Evolutionary conservation across 2,888 invertebrate genomes (phyloP), one percentile per base, ranked within the genome.

Genomic region (Pyrocoelia pectoralis): DNA sequence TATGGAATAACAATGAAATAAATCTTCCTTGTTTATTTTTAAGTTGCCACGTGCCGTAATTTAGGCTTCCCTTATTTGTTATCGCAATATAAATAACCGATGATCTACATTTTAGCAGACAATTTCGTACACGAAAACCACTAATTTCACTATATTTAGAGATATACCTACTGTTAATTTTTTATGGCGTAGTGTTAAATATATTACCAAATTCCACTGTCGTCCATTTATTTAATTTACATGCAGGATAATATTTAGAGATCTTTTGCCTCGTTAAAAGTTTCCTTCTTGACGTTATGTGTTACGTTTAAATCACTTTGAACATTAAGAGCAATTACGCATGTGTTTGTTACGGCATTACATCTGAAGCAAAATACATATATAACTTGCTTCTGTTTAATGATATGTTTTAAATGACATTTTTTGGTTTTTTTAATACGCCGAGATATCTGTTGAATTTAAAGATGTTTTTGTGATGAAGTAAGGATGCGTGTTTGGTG

Each of bases 81-180:
- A 61, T 55, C 56, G 55, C 51, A 29, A 51, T 61, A 61, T 61
- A 61, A 61, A 61, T 61, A 61, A 61, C 61, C 61, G 43, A 61
- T 61, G 61, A 51, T 50, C 61, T 61, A 61, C 41, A n/a, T 55
- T 61, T 60, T 50, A 38, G n/a, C n/a, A 38, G 38, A 38, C 56
- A 28, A n/a, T n/a, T n/a, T n/a, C n/a, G n/a, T n/a, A n/a, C n/a
- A n/a, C n/a, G n/a, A n/a, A n/a, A n/a, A n/a, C n/a, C n/a, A n/a
- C n/a, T n/a, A n/a, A n/a, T n/a, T n/a, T n/a, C n/a, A n/a, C n/a
- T n/a, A n/a, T n/a, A n/a, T n/a, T n/a, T n/a, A n/a, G n/a, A n/a
- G n/a, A n/a, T n/a, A n/a, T n/a, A n/a, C n/a, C n/a, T 54, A 46
- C 55, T 33, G 46, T 55, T 55, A 46, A 55, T 55, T 55, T 24